Conservation (phyloP, 64 coral and sea anemone genomes). For the Pocillopora damicornis region DNA sequence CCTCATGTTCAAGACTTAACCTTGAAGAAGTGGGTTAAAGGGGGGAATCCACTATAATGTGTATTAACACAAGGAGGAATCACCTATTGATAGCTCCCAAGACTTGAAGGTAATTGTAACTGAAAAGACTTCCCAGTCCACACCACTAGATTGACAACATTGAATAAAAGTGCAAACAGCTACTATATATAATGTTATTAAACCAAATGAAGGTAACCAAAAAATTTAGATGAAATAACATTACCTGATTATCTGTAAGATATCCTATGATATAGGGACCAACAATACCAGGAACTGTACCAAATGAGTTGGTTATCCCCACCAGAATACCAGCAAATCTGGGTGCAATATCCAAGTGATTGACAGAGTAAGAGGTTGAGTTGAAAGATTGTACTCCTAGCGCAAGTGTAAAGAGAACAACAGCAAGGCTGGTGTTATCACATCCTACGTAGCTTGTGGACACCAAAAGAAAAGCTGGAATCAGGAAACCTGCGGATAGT, state of each 20-base stretch:
- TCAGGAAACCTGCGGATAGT: conserved; percentile 39
- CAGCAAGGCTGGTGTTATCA: conserved; percentile 48
- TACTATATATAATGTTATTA: too few species aligned
- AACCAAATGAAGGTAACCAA: too few species aligned
- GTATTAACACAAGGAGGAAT: too few species aligned
- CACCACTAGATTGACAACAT: too few species aligned
- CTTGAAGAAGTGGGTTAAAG: too few species aligned
- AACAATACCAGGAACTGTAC: conserved; percentile 76
- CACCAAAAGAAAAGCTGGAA: conserved; percentile 72
- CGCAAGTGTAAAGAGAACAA: conserved; percentile 59
- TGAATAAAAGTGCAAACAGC: too few species aligned
- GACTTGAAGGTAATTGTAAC: too few species aligned
- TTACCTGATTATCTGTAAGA: conserved; percentile 78
- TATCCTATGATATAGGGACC: conserved; percentile 63
- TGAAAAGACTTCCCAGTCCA: too few species aligned
- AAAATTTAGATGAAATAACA: too few species aligned
- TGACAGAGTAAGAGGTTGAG: conserved; percentile 42
- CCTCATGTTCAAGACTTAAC: too few species aligned
- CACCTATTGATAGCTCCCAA: too few species aligned
- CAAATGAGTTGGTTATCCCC: conserved; percentile 73
- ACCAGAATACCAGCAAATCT: conserved; percentile 81
- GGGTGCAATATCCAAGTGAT: conserved; percentile 82
- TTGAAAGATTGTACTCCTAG: conserved; percentile 35
- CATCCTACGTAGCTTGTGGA: conserved; percentile 76
- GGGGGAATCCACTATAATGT: too few species aligned